Evolutionary conservation across 2,797 vertebrate genomes (phyloP), one percentile per base, ranked within the genome.

Genomic region (Argya squamiceps): DNA sequence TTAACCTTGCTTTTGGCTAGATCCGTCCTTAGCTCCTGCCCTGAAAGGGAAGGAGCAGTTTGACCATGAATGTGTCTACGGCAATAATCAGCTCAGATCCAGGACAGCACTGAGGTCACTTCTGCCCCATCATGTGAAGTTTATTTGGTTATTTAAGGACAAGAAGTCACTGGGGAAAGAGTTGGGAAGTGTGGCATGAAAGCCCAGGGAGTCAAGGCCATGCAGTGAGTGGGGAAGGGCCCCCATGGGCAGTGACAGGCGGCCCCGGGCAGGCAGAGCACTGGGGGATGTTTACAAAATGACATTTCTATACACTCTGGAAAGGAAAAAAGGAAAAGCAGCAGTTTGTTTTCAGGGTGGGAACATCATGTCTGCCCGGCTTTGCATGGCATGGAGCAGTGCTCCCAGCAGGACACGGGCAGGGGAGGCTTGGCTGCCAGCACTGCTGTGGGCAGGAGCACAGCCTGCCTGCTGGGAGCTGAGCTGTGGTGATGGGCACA

Each of bases 261-360:
- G 9, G 73, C 85, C 4, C 23, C 3, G 1, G 68, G 73, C 92
- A 52, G 78, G 55, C 84, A 22, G 59, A 34, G 37, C 63, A 5
- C 52, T 15, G 58, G 20, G 47, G 81, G 50, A 12, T 92, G 88
- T 95, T 95, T 69, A 69, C 76, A 84, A 17, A 26, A 2, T 84
- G 94, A 97, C 93, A 92, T 96, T 95, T 95, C 30, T 85, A 23
- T 62, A 39, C 73, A 30, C 76, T 47, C 50, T 12, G 67, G 15
- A n/a, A 20, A 30, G 29, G 15, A 32, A 68, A 43, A 27, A n/a
- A 41, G 36, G n/a, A 8, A 10, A 15, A 12, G 3, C 75, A 44
- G 32, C 10, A 2, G n/a, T 23, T 75, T 29, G 50, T 75, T 90
- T 92, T 47, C 58, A 80, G 75, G 68, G 49, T 1, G 6, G 41